Conservation (phyloP, 2,888 invertebrate species). For the Caenorhabditis sp. region DNA sequence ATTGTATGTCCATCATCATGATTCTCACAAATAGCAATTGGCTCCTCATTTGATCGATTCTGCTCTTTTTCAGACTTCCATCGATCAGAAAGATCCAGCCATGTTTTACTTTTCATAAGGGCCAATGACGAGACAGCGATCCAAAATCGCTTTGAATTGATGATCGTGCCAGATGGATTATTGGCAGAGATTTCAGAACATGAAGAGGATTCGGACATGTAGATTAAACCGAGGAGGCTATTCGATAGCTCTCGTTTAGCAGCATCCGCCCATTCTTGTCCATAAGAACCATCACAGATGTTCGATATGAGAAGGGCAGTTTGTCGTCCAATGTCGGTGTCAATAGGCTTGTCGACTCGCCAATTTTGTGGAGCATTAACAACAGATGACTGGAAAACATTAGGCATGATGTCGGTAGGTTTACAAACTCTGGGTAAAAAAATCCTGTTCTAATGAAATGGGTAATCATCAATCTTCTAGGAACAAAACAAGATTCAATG, state of each 20-base stretch:
- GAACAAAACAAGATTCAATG: no score
- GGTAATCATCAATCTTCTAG: no score
- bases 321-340: conserved; percentile 56
- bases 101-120: conserved; percentile 77
- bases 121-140: conserved; percentile 89
- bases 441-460: no score
- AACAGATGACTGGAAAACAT: conserved; percentile 51
- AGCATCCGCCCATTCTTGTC: conserved; percentile 55
- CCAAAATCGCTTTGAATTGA: conserved; percentile 76
- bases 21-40: conserved; percentile 81
- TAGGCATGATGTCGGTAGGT: no score
- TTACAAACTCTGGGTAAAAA: no score
- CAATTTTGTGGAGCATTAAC: conserved; percentile 59
- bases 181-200: conserved; percentile 20
- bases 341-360: conserved; percentile 57
- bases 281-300: conserved; percentile 49
- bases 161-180: conserved; percentile 4
- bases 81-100: conserved; percentile 57
- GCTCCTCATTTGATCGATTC: conserved; percentile 51
- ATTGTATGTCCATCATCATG: conserved; percentile 82
- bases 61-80: conserved; percentile 45
- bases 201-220: conserved; percentile 38
- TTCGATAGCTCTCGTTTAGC: conserved; percentile 54
- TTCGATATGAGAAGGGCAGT: conserved; percentile 42
- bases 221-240: conserved; percentile 36